Conservation (phyloP, 2,797 vertebrate species). For the Nyctibius grandis region DNA sequence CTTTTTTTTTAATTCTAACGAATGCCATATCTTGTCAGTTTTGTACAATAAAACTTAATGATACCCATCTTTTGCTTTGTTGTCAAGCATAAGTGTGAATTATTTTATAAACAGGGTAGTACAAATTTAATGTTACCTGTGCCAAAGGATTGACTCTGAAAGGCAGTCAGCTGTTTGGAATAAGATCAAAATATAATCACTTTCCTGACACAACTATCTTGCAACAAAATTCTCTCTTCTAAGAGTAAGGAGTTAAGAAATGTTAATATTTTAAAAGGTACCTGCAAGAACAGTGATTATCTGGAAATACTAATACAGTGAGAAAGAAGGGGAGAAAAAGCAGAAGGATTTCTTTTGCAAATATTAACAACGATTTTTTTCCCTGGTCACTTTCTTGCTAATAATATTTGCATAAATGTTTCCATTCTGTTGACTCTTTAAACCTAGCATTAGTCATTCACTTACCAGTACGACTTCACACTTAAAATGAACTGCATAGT, state of each 20-base stretch:
- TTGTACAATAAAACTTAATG: constrained; percentile 61
- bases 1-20: constrained; percentile 26
- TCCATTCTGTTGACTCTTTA: background rate
- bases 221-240: background rate
- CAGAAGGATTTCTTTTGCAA: background rate
- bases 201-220: background rate
- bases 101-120: constrained; percentile 11
- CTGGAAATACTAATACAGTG: background rate
- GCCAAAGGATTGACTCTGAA: constrained; percentile 27
- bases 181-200: background rate
- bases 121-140: constrained; percentile 5
- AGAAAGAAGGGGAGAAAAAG: background rate
- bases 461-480: background rate
- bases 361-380: background rate
- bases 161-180: background rate
- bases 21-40: constrained; percentile 52
- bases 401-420: constrained; percentile 4
- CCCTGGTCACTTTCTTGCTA: background rate
- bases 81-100: constrained; percentile 48
- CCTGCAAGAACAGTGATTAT: background rate
- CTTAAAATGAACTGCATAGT: background rate
- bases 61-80: constrained; percentile 39
- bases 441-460: background rate
- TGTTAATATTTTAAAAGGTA: background rate
- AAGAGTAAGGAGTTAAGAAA: background rate